A percentile compares a stretch with the other conserved stretches of the same genome.
Evolutionary conservation across 2,113 vertebrate genomes (phyloP).

Genomic region (Leuciscus idus): DNA sequence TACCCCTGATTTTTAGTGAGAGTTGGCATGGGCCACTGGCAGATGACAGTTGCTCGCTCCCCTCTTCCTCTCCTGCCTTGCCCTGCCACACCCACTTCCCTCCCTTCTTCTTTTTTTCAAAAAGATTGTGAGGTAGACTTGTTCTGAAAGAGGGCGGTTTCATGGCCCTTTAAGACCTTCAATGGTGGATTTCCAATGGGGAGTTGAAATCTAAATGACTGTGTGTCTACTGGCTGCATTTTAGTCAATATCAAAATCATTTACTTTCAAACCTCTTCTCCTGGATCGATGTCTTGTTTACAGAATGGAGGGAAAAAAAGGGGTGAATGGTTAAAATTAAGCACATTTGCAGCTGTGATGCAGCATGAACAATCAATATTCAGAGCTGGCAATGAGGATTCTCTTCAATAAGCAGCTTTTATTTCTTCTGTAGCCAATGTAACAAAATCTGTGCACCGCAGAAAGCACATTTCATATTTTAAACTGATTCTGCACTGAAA

Average conservation of each 20-base stretch:
- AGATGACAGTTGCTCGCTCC: too few species aligned
- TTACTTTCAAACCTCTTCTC: constrained; percentile 37
- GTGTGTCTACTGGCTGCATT: not conserved
- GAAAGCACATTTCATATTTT: not conserved
- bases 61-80: too few species aligned
- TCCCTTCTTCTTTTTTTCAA: too few species aligned
- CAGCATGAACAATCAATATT: constrained; percentile 17
- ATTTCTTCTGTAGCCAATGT: constrained; percentile 2
- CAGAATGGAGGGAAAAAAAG: not conserved
- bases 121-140: too few species aligned
- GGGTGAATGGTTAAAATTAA: constrained; percentile 35
- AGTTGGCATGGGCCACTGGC: too few species aligned
- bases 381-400: not conserved
- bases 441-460: not conserved
- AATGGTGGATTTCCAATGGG: not conserved
- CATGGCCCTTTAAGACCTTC: not conserved
- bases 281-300: constrained; percentile 26
- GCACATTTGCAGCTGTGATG: constrained; percentile 23
- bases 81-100: too few species aligned
- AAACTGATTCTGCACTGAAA: not conserved
- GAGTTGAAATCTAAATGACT: constrained; percentile 11
- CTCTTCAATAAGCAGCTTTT: not conserved
- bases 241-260: constrained; percentile 41
- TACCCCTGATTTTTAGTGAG: too few species aligned
- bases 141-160: too few species aligned